These are phyloP conservation scores for Vipera latastei DNA, from an alignment of 2,797 vertebrate genomes.

Conservation along the genomic window DNA sequence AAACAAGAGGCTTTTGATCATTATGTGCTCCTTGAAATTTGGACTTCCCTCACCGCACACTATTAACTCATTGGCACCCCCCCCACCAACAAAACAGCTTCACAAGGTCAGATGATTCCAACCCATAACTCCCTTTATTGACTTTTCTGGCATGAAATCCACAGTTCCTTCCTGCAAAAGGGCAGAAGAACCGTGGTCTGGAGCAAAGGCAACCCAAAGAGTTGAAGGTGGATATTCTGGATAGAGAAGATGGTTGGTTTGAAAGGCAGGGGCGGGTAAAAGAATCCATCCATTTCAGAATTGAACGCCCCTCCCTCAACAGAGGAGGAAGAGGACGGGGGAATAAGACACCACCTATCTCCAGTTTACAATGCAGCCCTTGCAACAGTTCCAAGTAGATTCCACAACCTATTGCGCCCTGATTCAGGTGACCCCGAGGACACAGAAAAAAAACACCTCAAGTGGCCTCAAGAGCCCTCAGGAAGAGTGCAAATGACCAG, in stretches of 20 bases:
- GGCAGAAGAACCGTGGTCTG: neutral
- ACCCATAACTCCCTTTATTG: neutral
- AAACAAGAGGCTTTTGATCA: slow-evolving; percentile 50
- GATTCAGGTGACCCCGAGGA: no score
- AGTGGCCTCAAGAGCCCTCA: no score
- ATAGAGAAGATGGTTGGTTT: neutral
- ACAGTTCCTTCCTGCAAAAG: neutral
- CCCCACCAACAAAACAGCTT: slow-evolving; percentile 52
- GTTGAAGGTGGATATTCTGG: neutral
- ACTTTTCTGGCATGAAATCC: neutral
- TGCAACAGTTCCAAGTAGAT: no score
- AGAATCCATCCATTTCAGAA: neutral
- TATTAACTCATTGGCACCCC: slow-evolving; percentile 48
- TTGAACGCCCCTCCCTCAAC: neutral
- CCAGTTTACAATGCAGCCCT: no score
- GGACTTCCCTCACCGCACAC: slow-evolving; percentile 42
- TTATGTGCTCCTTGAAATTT: slow-evolving; percentile 52
- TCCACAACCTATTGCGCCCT: no score
- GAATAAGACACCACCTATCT: neutral
- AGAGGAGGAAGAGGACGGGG: neutral
- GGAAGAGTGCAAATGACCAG: no score
- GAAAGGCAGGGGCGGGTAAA: neutral
- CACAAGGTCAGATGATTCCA: neutral
- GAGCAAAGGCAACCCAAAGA: neutral
- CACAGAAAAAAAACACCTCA: no score